Percentiles rank a stretch among this genome's conserved stretches.
phyloP scores from a whole-genome alignment of 2,888 invertebrate genomes.

The Dorcus parallelipipedus region DNA sequence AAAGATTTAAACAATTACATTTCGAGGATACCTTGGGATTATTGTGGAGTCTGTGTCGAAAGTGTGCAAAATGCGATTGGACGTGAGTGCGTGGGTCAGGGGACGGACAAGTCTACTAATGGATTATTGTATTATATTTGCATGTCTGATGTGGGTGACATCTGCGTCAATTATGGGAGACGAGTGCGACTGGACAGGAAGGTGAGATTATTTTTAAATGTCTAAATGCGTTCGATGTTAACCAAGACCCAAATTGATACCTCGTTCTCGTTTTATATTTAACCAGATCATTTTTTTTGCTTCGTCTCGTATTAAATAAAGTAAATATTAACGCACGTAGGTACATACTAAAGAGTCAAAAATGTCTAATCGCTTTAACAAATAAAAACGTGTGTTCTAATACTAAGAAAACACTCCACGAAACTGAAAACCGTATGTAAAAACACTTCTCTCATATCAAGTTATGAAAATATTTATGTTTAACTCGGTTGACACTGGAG shows the following conservation, averaged over 20 bases:
- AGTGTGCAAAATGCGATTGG: constrained; percentile 7
- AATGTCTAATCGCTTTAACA: background rate
- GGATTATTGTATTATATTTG: constrained; percentile 35
- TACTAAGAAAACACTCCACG: constrained; percentile 11
- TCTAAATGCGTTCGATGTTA: background rate
- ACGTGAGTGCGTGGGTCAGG: constrained; percentile 10
- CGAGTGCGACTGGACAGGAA: constrained; percentile 69
- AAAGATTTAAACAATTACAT: constrained; percentile 5
- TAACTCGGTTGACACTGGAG: constrained; percentile 9
- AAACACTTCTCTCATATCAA: constrained; percentile 13
- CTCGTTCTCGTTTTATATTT: background rate
- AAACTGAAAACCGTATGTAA: constrained; percentile 11
- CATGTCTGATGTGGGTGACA: constrained; percentile 33
- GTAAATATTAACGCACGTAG: no score
- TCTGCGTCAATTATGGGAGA: constrained; percentile 61
- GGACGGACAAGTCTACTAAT: constrained; percentile 22
- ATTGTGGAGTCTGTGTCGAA: constrained; percentile 3
- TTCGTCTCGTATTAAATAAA: no score
- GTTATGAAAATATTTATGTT: constrained; percentile 15
- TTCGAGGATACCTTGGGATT: background rate
- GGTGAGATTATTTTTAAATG: constrained; percentile 49
- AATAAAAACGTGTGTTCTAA: constrained; percentile 15
- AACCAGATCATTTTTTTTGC: no score
- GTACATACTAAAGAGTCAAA: no score
- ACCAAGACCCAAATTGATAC: constrained; percentile 7